Evolutionary conservation across 2,888 invertebrate species (phyloP).

Genomic region (Eurois occulta): DNA sequence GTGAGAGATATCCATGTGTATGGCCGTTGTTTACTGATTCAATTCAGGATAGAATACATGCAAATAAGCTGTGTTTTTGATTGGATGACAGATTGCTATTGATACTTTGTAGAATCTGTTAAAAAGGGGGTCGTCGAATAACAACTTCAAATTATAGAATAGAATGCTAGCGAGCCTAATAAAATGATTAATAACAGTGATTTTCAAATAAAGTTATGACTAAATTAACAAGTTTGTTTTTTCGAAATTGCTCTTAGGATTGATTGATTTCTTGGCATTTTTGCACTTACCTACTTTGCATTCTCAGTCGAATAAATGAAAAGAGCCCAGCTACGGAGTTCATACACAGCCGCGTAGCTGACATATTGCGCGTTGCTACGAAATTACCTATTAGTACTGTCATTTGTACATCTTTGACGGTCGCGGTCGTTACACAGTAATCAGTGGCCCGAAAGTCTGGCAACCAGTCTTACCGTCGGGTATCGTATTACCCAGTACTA

Average conservation of each 20-base stretch:
- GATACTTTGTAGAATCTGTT: background rate
- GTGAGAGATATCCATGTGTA: background rate
- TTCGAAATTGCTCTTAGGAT: too few species aligned
- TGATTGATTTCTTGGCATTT: too few species aligned
- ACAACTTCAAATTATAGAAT: background rate
- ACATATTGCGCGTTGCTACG: background rate
- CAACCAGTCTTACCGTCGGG: background rate
- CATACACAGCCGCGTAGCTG: background rate
- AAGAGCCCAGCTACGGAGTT: too few species aligned
- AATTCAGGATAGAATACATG: conserved; percentile 1
- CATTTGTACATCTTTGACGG: background rate
- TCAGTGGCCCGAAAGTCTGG: background rate
- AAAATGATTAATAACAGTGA: too few species aligned
- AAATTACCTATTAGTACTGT: background rate
- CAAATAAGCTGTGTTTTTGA: conserved; percentile 10
- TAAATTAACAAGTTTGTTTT: too few species aligned
- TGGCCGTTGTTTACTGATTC: conserved; percentile 15
- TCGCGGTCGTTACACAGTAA: background rate
- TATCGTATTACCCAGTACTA: background rate
- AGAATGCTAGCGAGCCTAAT: too few species aligned
- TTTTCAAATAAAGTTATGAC: too few species aligned
- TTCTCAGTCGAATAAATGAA: background rate
- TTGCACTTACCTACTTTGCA: too few species aligned
- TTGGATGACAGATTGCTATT: background rate
- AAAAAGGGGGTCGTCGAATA: background rate